phyloP scores from a whole-genome alignment of 1,140 invertebrate genomes.

The Bombyx mori region ASM3026992v2 NC_085125.1:10882501-10883000 shows the following conservation, averaged over 20 bases:
- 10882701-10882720: constrained; percentile 80
- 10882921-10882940: constrained; percentile 25
- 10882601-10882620: constrained; percentile 72
- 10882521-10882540: constrained; percentile 81
- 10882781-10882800: constrained; percentile 78
- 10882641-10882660: constrained; percentile 69
- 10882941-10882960: constrained; percentile 20
- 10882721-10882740: constrained; percentile 73
- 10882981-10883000: constrained; percentile 56
- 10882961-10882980: constrained; percentile 30
- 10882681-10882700: constrained; percentile 84
- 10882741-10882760: constrained; percentile 66
- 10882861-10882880: constrained; percentile 19
- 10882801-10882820: constrained; percentile 67
- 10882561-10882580: constrained; percentile 83
- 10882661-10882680: constrained; percentile 82
- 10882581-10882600: constrained; percentile 79
- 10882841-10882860: constrained; percentile 34
- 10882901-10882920: constrained; percentile 33
- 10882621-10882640: constrained; percentile 72
- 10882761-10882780: constrained; percentile 75
- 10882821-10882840: constrained; percentile 64
- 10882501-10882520: constrained; percentile 84
- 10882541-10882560: constrained; percentile 76
- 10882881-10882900: constrained; percentile 22